Conservation (phyloP, 2,113 vertebrate species). For the Pelvicachromis taeniatus region DNA sequence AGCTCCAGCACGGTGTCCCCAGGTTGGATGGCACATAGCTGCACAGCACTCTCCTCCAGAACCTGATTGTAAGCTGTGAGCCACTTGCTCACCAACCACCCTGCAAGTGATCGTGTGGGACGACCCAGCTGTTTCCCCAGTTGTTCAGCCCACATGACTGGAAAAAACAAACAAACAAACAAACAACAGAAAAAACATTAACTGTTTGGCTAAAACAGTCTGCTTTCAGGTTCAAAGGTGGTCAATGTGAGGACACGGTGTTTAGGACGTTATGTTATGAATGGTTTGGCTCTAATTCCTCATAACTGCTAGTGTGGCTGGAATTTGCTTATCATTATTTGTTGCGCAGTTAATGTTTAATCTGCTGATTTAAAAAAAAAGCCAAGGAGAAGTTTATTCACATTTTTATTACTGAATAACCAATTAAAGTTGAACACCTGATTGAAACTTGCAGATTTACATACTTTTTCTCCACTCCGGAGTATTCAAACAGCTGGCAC, state of each 20-base stretch:
- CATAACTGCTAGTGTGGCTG: background rate
- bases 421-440: background rate
- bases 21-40: conserved; percentile 57
- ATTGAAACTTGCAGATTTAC: background rate
- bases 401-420: background rate
- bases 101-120: conserved; percentile 54
- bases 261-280: background rate
- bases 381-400: background rate
- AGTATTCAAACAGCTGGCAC: background rate
- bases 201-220: rapidly evolving
- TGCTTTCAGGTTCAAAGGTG: background rate
- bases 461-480: background rate
- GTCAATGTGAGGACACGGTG: background rate
- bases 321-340: background rate
- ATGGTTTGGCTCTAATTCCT: background rate
- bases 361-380: background rate
- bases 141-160: conserved; percentile 42
- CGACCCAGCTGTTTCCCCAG: conserved; percentile 57
- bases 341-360: background rate
- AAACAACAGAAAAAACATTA: background rate
- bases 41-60: conserved; percentile 65
- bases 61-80: conserved; percentile 40
- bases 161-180: too few relatives aligned
- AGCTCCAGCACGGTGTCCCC: conserved; percentile 67
- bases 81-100: conserved; percentile 59